Evolutionary conservation across 2,113 vertebrate genomes (phyloP), one percentile per base, ranked within the genome.

Genomic region (Spermophilus dauricus): DNA sequence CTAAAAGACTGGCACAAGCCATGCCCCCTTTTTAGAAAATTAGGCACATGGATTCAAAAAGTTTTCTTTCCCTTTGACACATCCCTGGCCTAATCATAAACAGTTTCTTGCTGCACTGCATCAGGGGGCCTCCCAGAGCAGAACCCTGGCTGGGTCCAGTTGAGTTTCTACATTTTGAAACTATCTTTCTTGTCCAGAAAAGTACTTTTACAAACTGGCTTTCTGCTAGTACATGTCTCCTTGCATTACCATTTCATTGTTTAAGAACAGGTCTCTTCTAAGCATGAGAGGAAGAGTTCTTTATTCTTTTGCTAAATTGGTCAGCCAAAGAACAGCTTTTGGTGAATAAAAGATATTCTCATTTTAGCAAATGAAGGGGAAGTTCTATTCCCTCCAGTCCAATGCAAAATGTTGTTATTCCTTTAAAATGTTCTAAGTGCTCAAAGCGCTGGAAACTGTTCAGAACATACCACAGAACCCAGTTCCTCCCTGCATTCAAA

Each of bases 281-380:
- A 97, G 95, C 94, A 73, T 56, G 81, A 95, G 95, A 97, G 67
- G 91, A 96, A 90, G 95, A 97, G 96, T 97, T 97, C 96, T 97
- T 98, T 98, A 97, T 98, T 97, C 97, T 97, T 98, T 98, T 98
- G 89, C 98, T 98, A 98, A 98, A 97, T 98, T 98, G 98, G 98
- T 98, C 98, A 98, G 97, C 97, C 97, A 97, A 98, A 97, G 98
- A 98, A 98, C 98, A 98, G 98, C 98, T 98, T 98, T 97, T 97
- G 97, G 98, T 98, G 98, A 98, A 98, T 98, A 98, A 98, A 98
- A 98, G 98, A 98, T 98, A 97, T 98, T 98, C 98, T 98, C 97
- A 97, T 98, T 98, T 98, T 98, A 98, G 98, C 94, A 98, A 97
- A 96, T 95, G 98, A 97, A 98, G 98, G 98, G 97, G 97, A 98